phyloP scores from a whole-genome alignment of 2,113 vertebrate genomes.

The Tetraodon nigroviridis region DNA sequence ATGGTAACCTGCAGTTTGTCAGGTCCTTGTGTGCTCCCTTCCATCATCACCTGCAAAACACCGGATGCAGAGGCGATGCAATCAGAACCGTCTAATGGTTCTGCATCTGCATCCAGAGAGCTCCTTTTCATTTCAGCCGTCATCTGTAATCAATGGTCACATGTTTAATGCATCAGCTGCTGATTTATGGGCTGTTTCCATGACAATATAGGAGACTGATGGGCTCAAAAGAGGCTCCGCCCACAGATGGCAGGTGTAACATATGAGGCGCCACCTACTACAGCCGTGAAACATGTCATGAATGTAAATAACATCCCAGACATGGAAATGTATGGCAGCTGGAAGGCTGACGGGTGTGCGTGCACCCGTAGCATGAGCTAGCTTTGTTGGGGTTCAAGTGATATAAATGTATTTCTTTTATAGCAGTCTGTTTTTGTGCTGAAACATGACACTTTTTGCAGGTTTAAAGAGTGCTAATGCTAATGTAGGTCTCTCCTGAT shows the following conservation, averaged over 20 bases:
- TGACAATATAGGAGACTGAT: conserved; percentile 27
- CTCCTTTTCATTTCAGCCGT: neutral
- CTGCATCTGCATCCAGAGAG: neutral
- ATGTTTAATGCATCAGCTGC: conserved; percentile 35
- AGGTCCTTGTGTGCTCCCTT: neutral
- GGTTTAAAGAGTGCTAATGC: no score
- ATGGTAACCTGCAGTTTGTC: neutral
- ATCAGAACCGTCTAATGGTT: no score
- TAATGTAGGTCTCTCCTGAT: no score
- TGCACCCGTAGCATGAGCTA: no score
- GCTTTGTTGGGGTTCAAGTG: no score
- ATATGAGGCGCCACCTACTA: neutral
- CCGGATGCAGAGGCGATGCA: no score
- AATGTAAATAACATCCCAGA: conserved; percentile 28
- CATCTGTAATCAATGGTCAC: conserved; percentile 37
- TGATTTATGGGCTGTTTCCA: conserved; percentile 19
- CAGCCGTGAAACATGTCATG: conserved; percentile 12
- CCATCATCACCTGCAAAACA: no score
- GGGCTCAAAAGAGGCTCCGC: neutral
- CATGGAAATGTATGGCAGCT: neutral
- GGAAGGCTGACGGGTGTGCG: no score
- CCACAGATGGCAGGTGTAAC: conserved; percentile 24
- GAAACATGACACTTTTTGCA: no score
- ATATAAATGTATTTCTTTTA: no score
- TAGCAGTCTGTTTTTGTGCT: no score